Evolutionary conservation across 2,113 vertebrate species (phyloP).

Genomic region (Engraulis encrasicolus): DNA sequence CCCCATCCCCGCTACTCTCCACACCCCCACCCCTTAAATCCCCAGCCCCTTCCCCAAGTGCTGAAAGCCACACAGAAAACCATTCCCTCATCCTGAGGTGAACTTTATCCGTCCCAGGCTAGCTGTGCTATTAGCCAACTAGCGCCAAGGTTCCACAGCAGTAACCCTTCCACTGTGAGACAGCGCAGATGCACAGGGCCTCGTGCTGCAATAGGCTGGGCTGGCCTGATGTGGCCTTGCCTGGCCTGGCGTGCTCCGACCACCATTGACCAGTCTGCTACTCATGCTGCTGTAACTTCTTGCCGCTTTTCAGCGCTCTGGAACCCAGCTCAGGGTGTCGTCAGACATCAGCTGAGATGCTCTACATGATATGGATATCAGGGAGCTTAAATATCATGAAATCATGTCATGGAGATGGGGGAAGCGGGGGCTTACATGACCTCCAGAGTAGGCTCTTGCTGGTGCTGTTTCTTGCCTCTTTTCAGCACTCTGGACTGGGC

Average conservation of each 20-base stretch:
- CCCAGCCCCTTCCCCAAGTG: background rate
- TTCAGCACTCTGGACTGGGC: no score
- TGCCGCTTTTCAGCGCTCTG: background rate
- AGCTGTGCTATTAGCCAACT: background rate
- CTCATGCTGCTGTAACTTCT: background rate
- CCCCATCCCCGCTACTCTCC: background rate
- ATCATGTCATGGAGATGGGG: background rate
- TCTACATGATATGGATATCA: no score
- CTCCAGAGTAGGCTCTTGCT: no score
- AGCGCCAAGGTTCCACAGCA: background rate
- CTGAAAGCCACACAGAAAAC: conserved; percentile 2
- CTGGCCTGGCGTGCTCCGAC: no score
- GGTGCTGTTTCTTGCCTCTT: no score
- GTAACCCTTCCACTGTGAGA: background rate
- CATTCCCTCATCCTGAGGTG: background rate
- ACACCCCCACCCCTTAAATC: background rate
- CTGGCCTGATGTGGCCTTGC: background rate
- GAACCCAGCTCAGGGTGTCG: background rate
- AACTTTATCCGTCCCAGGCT: background rate
- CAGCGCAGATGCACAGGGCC: background rate
- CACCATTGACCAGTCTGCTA: no score
- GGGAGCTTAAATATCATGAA: no score
- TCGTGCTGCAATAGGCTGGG: background rate
- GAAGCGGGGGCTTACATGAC: background rate
- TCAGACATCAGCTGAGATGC: background rate